phyloP scores from a whole-genome alignment of 2,797 vertebrate species.

The Rhinella marina region DNA sequence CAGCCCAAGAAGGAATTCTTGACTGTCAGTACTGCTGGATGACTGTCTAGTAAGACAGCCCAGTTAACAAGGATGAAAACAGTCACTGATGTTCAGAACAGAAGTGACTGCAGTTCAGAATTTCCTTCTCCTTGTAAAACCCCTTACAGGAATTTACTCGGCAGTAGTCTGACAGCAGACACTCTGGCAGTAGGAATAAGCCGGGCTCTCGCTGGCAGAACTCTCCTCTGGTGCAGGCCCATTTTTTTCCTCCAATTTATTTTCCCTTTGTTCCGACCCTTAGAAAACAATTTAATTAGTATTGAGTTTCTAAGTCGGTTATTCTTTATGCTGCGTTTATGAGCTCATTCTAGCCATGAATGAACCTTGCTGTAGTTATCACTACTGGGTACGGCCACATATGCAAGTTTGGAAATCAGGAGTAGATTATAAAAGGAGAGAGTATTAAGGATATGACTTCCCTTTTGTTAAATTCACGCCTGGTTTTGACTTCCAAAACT shows the following conservation, averaged over 20 bases:
- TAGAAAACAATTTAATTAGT: not conserved
- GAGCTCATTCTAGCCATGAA: not conserved
- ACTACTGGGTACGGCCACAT: not conserved
- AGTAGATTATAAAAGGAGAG: too few relatives aligned
- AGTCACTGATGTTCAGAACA: conserved; percentile 52
- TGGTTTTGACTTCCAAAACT: too few relatives aligned
- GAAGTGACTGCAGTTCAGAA: conserved; percentile 50
- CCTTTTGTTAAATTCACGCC: too few relatives aligned
- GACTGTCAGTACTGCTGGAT: conserved; percentile 45
- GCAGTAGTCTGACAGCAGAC: not conserved
- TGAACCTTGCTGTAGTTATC: not conserved
- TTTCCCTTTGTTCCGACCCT: not conserved
- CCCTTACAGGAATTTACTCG: conserved; percentile 39
- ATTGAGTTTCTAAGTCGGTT: not conserved
- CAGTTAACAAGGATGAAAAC: conserved; percentile 48
- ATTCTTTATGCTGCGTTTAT: not conserved
- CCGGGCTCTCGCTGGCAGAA: not conserved
- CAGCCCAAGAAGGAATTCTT: conserved; percentile 45
- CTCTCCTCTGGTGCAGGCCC: not conserved
- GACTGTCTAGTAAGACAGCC: conserved; percentile 36
- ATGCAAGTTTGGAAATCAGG: too few relatives aligned
- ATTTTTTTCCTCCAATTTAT: not conserved
- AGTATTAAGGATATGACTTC: too few relatives aligned
- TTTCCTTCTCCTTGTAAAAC: conserved; percentile 60
- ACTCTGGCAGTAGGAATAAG: not conserved